phyloP scores from a whole-genome alignment of 2,113 vertebrate species.

The Carassius auratus region DNA sequence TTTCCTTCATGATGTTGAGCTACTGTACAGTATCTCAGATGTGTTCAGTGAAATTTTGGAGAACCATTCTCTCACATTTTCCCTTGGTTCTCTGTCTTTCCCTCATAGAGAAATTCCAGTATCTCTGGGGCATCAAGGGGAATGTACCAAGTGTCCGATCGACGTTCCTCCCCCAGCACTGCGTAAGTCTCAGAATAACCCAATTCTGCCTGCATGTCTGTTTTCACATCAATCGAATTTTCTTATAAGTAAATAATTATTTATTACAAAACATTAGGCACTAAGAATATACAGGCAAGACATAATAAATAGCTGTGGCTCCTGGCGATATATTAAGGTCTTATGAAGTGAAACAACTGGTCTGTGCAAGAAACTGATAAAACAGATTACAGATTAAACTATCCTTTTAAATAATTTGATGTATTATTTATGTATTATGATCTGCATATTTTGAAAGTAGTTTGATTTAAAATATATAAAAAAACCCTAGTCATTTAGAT shows the following conservation, averaged over 20 bases:
- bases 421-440: background rate
- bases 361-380: too few relatives aligned
- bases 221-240: background rate
- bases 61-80: background rate
- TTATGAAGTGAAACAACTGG: too few relatives aligned
- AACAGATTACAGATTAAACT: too few relatives aligned
- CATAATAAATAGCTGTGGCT: too few relatives aligned
- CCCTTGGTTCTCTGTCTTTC: conserved; percentile 18
- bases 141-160: conserved; percentile 79
- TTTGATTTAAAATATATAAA: background rate
- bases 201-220: background rate
- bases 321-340: background rate
- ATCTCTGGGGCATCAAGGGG: conserved; percentile 77
- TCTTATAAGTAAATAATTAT: background rate
- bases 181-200: conserved; percentile 67
- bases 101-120: conserved; percentile 76
- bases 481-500: background rate
- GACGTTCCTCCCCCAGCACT: conserved; percentile 78
- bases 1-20: background rate
- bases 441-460: background rate
- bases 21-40: background rate
- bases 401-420: background rate
- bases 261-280: background rate
- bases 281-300: background rate
- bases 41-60: background rate